Evolutionary conservation across 2,797 vertebrate species (phyloP), one percentile per base, ranked within the genome.

Genomic region (Aotus griseimembra): DNA sequence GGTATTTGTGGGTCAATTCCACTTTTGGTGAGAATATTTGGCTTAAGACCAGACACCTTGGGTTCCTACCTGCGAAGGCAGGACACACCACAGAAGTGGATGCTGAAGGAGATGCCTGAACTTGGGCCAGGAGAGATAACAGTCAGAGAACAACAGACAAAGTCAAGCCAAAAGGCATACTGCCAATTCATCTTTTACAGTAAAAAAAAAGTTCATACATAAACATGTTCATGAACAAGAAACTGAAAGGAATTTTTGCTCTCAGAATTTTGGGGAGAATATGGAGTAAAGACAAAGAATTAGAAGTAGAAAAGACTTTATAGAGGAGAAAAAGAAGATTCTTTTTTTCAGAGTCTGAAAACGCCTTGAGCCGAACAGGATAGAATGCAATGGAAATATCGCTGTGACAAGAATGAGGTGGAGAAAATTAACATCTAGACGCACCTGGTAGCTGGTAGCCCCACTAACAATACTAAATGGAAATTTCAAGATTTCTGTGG

Each of bases 61-160:
- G 96, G 50, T 89, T 84, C 67, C 83, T 98, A 96, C 91, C 92
- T 98, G 98, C 87, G 96, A 97, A 98, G 88, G 96, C 96, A 98
- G 81, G 93, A 96, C 96, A 64, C 33, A 89, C 83, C 88, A 64
- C 81, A 93, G 50, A 94, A 87, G 7, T 95, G 83, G 97, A 97
- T 30, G 76, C 88, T 96, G 5, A 64, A 90, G 46, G 91, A 97
- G 64, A 96, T 80, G 85, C 13, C 97, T 98, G 96, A 98, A 98
- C 0, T 90, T 96, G 84, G 92, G 5, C 93, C 97, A 98, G 81
- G 64, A 58, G 80, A 97, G 97, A 98, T 88, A 97, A 86, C 28
- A 94, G 96, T 79, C 41, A 36, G 50, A 97, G 61, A 92, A 97
- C 77, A 98, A 98, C 98, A 96, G 87, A 79, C 64, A 95, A 96